phyloP scores from a whole-genome alignment of 1,140 invertebrate species.

The Chironomus striatipennis region DNA sequence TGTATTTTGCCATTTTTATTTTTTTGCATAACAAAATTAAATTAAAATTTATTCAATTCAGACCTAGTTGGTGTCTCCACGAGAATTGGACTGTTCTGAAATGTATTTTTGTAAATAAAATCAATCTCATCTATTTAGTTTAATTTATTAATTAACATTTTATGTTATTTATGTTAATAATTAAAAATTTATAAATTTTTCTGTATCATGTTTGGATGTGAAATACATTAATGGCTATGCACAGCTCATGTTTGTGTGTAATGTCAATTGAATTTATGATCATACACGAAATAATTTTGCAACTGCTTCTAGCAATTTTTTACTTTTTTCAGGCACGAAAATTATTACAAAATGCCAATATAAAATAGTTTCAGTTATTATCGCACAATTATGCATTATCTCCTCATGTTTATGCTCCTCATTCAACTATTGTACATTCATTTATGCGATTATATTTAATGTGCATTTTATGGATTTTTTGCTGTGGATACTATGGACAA shows the following conservation, averaged over 20 bases:
- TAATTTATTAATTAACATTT: background rate
- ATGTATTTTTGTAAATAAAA: background rate
- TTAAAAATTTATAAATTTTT: background rate
- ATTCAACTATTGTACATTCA: background rate
- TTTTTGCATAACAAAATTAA: too few relatives aligned
- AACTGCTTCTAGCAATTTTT: background rate
- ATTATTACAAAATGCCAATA: background rate
- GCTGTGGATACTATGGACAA: background rate
- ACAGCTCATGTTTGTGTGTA: background rate
- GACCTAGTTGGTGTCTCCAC: background rate
- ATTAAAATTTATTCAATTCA: too few relatives aligned
- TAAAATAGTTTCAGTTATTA: background rate
- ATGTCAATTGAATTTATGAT: constrained; percentile 23
- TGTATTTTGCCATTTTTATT: too few relatives aligned
- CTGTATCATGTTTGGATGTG: background rate
- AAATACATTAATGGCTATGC: background rate
- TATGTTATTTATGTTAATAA: background rate
- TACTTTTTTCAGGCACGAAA: background rate
- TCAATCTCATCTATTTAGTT: background rate
- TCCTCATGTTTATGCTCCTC: background rate
- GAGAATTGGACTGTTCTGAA: too few relatives aligned
- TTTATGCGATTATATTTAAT: background rate
- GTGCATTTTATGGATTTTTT: background rate
- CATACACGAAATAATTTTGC: background rate
- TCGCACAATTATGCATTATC: background rate